These are phyloP conservation scores for Plectus sambesii DNA, from an alignment of 1,140 invertebrate species.

Conservation along the genomic window DNA sequence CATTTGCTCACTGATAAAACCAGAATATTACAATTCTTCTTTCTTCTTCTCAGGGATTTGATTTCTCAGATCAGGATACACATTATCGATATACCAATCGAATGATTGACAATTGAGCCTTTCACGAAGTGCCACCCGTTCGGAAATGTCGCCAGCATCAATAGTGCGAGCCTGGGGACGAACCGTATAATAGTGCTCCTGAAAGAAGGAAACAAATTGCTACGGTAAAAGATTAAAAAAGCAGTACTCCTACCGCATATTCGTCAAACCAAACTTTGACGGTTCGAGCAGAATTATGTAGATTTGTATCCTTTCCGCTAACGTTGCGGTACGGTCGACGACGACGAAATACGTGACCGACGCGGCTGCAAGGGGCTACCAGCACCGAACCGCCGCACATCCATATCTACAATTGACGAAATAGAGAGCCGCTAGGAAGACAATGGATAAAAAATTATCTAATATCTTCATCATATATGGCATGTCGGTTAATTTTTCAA, in stretches of 20 bases:
- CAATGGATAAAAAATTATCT: not conserved
- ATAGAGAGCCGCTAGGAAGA: not conserved
- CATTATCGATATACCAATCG: slow-evolving; percentile 81
- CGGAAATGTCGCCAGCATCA: slow-evolving; percentile 31
- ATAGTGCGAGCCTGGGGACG: slow-evolving; percentile 20
- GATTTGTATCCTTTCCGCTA: slow-evolving; percentile 22
- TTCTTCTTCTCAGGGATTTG: slow-evolving; percentile 17
- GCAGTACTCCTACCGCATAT: too few species aligned
- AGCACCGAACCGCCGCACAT: slow-evolving; percentile 43
- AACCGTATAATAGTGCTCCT: slow-evolving; percentile 19
- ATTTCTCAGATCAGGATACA: slow-evolving; percentile 71
- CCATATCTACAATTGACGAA: slow-evolving; percentile 31
- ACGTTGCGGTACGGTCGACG: slow-evolving; percentile 21
- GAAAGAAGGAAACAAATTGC: too few species aligned
- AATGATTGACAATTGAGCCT: slow-evolving; percentile 79
- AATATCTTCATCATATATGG: not conserved
- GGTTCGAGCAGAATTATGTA: slow-evolving; percentile 21
- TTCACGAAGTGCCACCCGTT: slow-evolving; percentile 61
- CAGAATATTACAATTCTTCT: slow-evolving; percentile 23
- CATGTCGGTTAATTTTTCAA: too few species aligned
- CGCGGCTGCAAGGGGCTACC: slow-evolving; percentile 36
- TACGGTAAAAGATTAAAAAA: too few species aligned
- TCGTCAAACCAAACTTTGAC: slow-evolving; percentile 26
- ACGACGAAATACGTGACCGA: slow-evolving; percentile 27
- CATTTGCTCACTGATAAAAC: too few species aligned